phyloP scores from a whole-genome alignment of 2,888 invertebrate genomes.

The Caradrina kadenii region DNA sequence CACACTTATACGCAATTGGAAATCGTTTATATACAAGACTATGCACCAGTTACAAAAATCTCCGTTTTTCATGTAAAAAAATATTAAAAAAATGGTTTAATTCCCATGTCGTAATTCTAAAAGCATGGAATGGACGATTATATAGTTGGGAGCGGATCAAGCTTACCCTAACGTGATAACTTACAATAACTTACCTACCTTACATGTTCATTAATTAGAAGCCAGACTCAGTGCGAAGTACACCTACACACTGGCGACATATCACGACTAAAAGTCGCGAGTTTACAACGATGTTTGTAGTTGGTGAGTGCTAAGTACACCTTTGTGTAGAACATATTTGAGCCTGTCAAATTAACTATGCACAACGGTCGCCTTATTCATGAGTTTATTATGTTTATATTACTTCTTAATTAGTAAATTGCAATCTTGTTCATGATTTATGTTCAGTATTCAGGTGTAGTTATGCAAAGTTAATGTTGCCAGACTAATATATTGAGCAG shows the following conservation, averaged over 20 bases:
- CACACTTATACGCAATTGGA: conserved; percentile 68
- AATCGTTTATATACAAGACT: conserved; percentile 80
- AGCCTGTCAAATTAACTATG: conserved; percentile 61
- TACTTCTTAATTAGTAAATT: conserved; percentile 24
- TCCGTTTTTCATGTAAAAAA: conserved; percentile 63
- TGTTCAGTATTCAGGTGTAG: conserved; percentile 1
- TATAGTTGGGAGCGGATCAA: conserved; percentile 75
- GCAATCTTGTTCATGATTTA: conserved; percentile 1
- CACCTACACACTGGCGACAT: conserved; percentile 36
- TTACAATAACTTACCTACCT: conserved; percentile 84
- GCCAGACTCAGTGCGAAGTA: conserved; percentile 76
- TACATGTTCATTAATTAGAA: conserved; percentile 73
- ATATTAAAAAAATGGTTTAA: conserved; percentile 56
- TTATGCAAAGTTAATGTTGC: conserved; percentile 58
- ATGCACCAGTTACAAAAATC: conserved; percentile 77
- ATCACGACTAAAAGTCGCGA: conserved; percentile 24
- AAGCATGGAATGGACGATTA: conserved; percentile 83
- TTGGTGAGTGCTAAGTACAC: conserved; percentile 11
- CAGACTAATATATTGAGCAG: conserved; percentile 46
- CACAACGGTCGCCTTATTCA: conserved; percentile 48
- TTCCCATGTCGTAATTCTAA: conserved; percentile 68
- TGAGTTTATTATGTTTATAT: conserved; percentile 12
- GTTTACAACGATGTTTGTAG: background rate
- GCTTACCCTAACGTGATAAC: conserved; percentile 77
- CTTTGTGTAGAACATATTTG: conserved; percentile 34